Percentiles rank a stretch among this genome's conserved stretches.
phyloP scores from a whole-genome alignment of 30 jellyfish, hydroid and myxozoan species.

The Aurelia aurita region DNA sequence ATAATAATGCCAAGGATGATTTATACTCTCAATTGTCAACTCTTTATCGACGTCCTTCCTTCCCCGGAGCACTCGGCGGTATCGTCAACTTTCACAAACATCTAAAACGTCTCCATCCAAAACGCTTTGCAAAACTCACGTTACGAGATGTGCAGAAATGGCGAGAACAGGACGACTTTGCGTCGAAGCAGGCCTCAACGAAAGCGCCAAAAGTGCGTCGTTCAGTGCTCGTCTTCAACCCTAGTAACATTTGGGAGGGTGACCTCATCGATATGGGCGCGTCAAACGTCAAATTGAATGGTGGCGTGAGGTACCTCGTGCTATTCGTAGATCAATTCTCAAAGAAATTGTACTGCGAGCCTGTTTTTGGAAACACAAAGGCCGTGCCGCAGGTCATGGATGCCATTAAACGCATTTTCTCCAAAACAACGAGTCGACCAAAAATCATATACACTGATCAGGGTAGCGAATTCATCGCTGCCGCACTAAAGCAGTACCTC shows the following conservation, averaged over 20 bases:
- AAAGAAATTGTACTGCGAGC: not conserved
- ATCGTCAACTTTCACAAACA: not conserved
- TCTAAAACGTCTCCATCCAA: not conserved
- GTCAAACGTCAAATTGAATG: not conserved
- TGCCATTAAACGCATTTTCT: not conserved
- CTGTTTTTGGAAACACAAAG: not conserved
- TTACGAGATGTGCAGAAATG: not conserved
- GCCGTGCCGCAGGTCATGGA: not conserved
- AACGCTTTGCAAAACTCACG: not conserved
- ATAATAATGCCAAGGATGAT: too few relatives aligned
- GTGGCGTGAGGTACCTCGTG: not conserved
- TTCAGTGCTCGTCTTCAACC: not conserved
- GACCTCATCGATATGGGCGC: conserved; percentile 8
- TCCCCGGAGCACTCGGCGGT: not conserved
- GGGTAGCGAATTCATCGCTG: conserved; percentile 5
- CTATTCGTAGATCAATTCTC: conserved; percentile 6
- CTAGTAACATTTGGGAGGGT: conserved; percentile 4
- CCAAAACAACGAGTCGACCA: not conserved
- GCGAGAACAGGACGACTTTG: not conserved
- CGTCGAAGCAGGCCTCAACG: not conserved
- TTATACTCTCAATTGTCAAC: too few relatives aligned
- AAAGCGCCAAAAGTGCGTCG: not conserved
- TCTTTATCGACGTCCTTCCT: not conserved
- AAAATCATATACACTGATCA: not conserved
- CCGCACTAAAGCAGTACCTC: not conserved